phyloP scores from a whole-genome alignment of 2,888 invertebrate species.

The Coelopa pilipes region DNA sequence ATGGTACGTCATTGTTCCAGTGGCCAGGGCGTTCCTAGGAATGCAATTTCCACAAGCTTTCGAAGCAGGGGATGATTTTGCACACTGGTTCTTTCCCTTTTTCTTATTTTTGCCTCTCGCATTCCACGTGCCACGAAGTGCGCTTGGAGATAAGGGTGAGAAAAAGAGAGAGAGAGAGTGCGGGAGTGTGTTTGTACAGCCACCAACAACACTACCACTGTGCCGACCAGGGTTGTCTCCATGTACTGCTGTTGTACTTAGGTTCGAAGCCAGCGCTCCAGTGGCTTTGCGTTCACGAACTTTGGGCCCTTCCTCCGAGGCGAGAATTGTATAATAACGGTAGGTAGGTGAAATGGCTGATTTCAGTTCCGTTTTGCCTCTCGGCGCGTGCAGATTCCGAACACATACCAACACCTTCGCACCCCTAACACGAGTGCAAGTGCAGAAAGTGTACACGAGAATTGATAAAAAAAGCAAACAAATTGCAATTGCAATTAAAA shows the following conservation, averaged over 20 bases:
- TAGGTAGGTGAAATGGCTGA: conserved; percentile 1
- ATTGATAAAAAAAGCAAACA: neutral
- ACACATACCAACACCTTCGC: neutral
- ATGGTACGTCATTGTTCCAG: conserved; percentile 19
- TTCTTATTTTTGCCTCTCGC: neutral
- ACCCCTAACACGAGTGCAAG: neutral
- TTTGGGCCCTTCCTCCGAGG: neutral
- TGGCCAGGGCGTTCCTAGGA: neutral
- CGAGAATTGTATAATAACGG: conserved; percentile 10
- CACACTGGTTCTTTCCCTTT: neutral
- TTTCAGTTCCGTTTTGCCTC: conserved; percentile 26
- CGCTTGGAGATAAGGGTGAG: no score
- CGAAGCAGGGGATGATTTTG: conserved; percentile 9
- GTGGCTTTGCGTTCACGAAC: neutral
- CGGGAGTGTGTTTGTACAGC: neutral
- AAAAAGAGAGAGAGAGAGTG: no score
- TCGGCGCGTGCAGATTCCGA: conserved; percentile 19
- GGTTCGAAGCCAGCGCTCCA: neutral
- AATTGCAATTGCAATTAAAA: conserved; percentile 3
- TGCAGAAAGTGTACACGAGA: neutral
- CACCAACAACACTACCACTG: neutral
- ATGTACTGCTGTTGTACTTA: conserved; percentile 8
- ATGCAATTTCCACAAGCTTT: neutral
- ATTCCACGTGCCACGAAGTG: conserved; percentile 8
- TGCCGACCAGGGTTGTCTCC: conserved; percentile 1